Base-by-base conservation (phyloP, 2,888 invertebrate genomes). In the Lepidocyrtinus sp. region DNA sequence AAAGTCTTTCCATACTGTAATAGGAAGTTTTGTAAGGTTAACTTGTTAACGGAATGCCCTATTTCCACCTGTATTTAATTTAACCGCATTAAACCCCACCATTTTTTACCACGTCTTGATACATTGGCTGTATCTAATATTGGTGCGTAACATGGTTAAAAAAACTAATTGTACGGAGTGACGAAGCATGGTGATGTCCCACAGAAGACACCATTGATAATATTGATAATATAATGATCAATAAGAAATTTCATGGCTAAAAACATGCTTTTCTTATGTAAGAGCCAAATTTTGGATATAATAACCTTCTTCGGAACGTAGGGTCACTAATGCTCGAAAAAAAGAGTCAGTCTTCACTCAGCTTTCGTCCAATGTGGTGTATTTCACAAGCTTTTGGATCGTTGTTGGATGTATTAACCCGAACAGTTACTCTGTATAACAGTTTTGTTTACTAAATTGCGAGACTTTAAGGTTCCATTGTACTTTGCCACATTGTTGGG, bases 241-340 rank as follows among this genome's bases (percentile, higher is more conserved):
- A n/a, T n/a, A n/a, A n/a, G n/a, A n/a, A n/a, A n/a, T n/a, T 59
- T 59, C 59, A 59, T 59, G 59, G 59, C 12, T 59, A 59, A 59
- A 21, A 55, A 7, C 22, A 12, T 59, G 59, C 59, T 7, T 59
- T 17, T 59, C 59, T 59, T 59, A 50, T 50, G 50, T 50, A 59
- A 21, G 59, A 21, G 3, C 5, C 2, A 59, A 59, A 21, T 59
- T 19, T 22, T 50, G 50, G 50, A 17, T n/a, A n/a, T n/a, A n/a
- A n/a, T 50, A 59, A 59, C 22, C 21, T 21, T 59, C 3, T 55
- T 59, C 22, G 59, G 59, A 59, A 2, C 59, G 59, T 59, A 21
- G 59, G 59, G 59, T 59, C 59, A 59, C 21, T 2, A 59, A 59
- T 59, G 59, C 7, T 7, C 59, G 59, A 59, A 59, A 21, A 59